phyloP scores from a whole-genome alignment of 2,797 vertebrate species.

The Acanthis flammea region DNA sequence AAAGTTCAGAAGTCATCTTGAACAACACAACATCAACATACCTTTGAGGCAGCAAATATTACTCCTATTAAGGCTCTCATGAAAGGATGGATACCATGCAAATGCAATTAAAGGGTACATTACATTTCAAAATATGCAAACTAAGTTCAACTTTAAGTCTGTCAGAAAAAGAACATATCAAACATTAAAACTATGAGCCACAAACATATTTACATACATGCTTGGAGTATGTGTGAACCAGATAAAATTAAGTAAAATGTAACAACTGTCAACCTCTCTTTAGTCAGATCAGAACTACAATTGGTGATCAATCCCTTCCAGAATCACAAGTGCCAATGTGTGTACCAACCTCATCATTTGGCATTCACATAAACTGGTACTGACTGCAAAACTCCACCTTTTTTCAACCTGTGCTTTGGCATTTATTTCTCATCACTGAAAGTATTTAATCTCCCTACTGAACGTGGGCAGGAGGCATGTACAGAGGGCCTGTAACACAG shows the following conservation, averaged over 20 bases:
- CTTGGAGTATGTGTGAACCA: neutral
- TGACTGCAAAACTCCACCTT: neutral
- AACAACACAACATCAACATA: neutral
- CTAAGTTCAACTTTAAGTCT: neutral
- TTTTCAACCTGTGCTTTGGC: conserved; percentile 1
- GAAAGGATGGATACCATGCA: conserved; percentile 30
- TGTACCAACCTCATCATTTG: neutral
- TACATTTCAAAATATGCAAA: conserved; percentile 37
- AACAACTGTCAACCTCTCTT: neutral
- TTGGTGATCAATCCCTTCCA: neutral
- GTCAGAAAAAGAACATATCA: neutral
- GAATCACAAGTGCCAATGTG: neutral
- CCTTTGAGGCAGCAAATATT: conserved; percentile 24
- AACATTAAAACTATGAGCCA: neutral
- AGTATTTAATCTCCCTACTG: neutral
- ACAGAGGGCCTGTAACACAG: neutral
- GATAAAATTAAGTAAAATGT: neutral
- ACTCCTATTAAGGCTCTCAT: conserved; percentile 37
- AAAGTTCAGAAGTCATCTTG: neutral
- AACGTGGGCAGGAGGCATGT: neutral
- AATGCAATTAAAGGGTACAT: neutral
- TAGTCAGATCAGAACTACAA: neutral
- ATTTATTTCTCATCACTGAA: neutral
- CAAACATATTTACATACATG: neutral
- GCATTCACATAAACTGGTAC: neutral